Evolutionary conservation across 2,113 vertebrate species (phyloP), one percentile per base, ranked within the genome.

Genomic region (Eleginops maclovinus): DNA sequence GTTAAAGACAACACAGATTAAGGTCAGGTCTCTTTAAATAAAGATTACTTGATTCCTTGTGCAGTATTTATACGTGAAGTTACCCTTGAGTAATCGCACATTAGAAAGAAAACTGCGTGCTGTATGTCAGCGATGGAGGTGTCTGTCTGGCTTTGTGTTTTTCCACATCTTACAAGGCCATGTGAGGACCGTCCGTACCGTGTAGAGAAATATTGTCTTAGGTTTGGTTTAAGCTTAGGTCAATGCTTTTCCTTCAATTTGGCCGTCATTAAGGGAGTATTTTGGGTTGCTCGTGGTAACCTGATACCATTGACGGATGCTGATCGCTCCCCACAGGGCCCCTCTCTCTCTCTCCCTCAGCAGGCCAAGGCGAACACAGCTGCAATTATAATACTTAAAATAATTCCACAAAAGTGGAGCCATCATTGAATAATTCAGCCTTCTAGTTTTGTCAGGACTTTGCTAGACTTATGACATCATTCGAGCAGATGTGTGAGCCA

Each of bases 371-470:
- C 93, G 90, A 96, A 93, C 90, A 93, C 88, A 91, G 92, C 92
- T 93, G 93, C 95, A 96, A 97, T 97, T 97, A 96, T 92, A 93
- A 95, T 96, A 96, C 95, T 96, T 97, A 96, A 96, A 97, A 96
- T 97, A 97, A 98, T 97, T 96, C 93, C 94, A 95, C 94, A 95
- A 96, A 96, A 96, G 95, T 96, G 95, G 95, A 95, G 95, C 94
- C 89, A 88, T 94, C 93, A 94, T 95, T 96, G 95, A 96, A 96
- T 96, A 95, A 96, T 95, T 95, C 93, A 90, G 91, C 88, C 94
- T 96, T 84, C 96, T 94, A 91, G 94, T 95, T 94, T 95, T 94
- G 91, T 95, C 95, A 94, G 93, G 93, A 91, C 93, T 93, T 93
- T 91, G 87, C 91, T 85, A 77, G 94, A 94, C 93, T 94, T 87